Base-by-base conservation (phyloP, 2,113 vertebrate species). In the Melierax canorus region DNA sequence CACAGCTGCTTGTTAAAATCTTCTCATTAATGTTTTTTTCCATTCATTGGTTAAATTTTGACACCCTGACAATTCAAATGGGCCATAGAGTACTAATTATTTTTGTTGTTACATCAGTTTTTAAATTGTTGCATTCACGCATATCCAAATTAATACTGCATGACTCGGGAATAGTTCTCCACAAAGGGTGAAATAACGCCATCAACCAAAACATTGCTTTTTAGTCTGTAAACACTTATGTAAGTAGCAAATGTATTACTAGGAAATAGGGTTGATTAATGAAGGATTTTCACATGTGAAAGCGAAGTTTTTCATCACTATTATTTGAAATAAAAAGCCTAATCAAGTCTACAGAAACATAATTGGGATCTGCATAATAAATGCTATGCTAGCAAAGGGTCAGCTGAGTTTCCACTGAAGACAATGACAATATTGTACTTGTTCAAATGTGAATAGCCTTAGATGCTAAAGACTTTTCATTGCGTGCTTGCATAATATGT, bases 51-150 rank as follows among this genome's bases (percentile, higher is more conserved):
- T 86, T 88, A 69, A 21, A 56, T 71, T 93, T 90, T 92, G 88
- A 80, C 36, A 79, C 53, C 58, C 55, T 24, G 3, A 69, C n/a
- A 83, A 83, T 77, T 94, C 67, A 88, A 95, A 77, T 90, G n/a
- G 68, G 39, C 39, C 76, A 86, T 16, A 80, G 75, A 88, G n/a
- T 55, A 77, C 88, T 88, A 93, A 93, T 92, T 95, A 76, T 67
- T 95, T 92, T 73, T 90, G 71, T 62, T 90, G 93, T 92, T 95
- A 66, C 50, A 90, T 88, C 12, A 76, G 59, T 88, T 93, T 96
- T 77, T 46, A 20, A 79, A 88, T 39, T 56, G 38, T 74, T 90
- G 64, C 72, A 94, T 88, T 94, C 82, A 43, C 1, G 75, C 60
- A 1, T 81, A 74, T 85, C 41, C 78, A 39, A 92, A 86, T 92